Base-by-base conservation (phyloP, 2,888 invertebrate genomes). In the Hirtodrosophila duncani region DNA sequence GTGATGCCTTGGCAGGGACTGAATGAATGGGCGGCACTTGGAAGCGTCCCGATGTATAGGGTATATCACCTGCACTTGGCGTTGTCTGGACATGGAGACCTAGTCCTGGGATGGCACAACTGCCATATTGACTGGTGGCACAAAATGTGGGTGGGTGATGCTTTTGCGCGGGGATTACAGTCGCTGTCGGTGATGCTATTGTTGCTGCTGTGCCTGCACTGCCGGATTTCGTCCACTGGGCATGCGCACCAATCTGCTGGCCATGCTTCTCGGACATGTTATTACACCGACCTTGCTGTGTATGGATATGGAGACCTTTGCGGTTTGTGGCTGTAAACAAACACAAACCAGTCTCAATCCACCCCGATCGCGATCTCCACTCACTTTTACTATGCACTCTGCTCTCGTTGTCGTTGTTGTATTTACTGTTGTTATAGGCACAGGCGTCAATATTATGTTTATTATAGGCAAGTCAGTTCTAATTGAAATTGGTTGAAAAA, bases 211-310 rank as follows among this genome's bases (percentile, higher is more conserved):
- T 8, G 49, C 16, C 17, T 36, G 18, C 55, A 66, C 56, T 48
- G 64, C 50, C 58, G 67, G 82, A 67, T 83, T 82, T 84, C 77
- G 82, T 72, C 85, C 86, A 85, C 70, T 85, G 85, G 67, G 71
- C 78, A 71, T 85, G 85, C 67, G 71, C 78, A 71, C 81, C 78
- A 63, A 69, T 63, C 20, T 69, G 69, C 63, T 80, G 83, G 67
- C 71, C 84, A 82, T 85, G 85, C 83, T 85, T 85, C 27, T 85
- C 86, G 78, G 85, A 85, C 85, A 85, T 85, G 75, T 80, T 82
- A 81, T 38, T 49, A 20, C 14, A 34, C 39, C 13, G 20, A 41
- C 29, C 20, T 6, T 20, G n/a, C 20, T 6, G 20, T 20, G 20
- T 20, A n/a, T n/a, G 18, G 23, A 23, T 7, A 37, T 24, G 9